Evolutionary conservation across 1,140 invertebrate species (phyloP).

Genomic region (Ptiloglossa arizonensis): DNA sequence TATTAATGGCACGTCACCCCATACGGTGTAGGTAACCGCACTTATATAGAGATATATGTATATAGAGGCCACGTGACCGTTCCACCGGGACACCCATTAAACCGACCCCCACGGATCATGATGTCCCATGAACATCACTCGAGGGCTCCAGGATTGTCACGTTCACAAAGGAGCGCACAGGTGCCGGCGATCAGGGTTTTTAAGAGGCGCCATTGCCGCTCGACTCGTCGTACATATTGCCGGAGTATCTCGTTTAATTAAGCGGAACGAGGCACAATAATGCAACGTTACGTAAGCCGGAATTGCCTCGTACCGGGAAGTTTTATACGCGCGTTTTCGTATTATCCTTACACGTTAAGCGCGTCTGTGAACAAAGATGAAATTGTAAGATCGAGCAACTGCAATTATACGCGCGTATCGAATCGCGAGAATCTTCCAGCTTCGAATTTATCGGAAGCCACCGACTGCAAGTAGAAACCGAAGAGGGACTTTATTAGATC

Average conservation of each 20-base stretch:
- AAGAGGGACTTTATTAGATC: no score
- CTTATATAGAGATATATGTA: constrained; percentile 33
- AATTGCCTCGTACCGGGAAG: no score
- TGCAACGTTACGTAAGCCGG: no score
- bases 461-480: no score
- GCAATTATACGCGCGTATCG: no score
- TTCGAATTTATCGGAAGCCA: no score
- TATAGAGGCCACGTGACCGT: constrained; percentile 44
- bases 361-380: no score
- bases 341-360: not conserved
- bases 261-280: not conserved
- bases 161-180: constrained; percentile 44
- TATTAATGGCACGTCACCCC: constrained; percentile 47
- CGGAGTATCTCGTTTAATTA: not conserved
- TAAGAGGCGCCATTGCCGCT: not conserved
- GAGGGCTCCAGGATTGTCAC: constrained; percentile 38
- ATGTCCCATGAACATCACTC: constrained; percentile 54
- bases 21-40: constrained; percentile 29
- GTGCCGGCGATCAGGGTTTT: constrained; percentile 23
- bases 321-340: no score
- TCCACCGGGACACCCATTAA: constrained; percentile 52
- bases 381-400: no score
- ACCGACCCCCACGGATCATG: constrained; percentile 51
- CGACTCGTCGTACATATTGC: not conserved
- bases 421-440: no score